Conservation (phyloP, 92 coral and sea anemone genomes). For the Galaxea fascicularis region DNA sequence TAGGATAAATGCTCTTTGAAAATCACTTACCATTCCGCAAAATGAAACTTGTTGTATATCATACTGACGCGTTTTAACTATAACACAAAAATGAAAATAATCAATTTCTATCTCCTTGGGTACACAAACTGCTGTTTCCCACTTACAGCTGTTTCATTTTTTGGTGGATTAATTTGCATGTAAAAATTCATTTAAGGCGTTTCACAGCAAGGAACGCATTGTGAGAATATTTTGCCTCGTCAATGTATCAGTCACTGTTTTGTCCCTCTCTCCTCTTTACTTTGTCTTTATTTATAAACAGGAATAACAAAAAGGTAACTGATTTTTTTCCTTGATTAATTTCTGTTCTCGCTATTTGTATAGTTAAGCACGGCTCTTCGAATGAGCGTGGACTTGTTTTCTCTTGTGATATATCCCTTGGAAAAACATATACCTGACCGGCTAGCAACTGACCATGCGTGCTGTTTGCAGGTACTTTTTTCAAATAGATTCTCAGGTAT, state of each 20-base stretch:
- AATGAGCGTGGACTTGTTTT: neutral
- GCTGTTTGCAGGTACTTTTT: no score
- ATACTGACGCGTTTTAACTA: neutral
- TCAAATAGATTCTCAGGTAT: no score
- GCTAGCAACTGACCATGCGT: neutral
- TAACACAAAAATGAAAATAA: neutral
- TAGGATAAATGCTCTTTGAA: neutral
- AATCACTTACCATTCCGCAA: neutral
- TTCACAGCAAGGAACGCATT: constrained; percentile 19
- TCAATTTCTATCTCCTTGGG: neutral
- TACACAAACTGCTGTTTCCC: neutral
- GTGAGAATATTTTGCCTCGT: neutral
- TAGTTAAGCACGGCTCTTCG: constrained; percentile 7
- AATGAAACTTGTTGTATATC: neutral
- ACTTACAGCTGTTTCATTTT: constrained; percentile 29
- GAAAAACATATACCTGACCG: neutral
- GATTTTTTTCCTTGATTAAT: neutral
- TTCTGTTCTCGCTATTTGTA: neutral
- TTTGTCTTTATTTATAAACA: neutral
- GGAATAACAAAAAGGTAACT: neutral
- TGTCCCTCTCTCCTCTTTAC: neutral
- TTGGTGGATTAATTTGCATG: constrained; percentile 32
- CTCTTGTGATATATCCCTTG: constrained; percentile 9
- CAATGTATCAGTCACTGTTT: neutral
- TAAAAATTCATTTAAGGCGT: neutral